Percentiles rank a stretch among this genome's conserved stretches.
phyloP scores from a whole-genome alignment of 2,888 invertebrate species.

The Lottia scabra region DNA sequence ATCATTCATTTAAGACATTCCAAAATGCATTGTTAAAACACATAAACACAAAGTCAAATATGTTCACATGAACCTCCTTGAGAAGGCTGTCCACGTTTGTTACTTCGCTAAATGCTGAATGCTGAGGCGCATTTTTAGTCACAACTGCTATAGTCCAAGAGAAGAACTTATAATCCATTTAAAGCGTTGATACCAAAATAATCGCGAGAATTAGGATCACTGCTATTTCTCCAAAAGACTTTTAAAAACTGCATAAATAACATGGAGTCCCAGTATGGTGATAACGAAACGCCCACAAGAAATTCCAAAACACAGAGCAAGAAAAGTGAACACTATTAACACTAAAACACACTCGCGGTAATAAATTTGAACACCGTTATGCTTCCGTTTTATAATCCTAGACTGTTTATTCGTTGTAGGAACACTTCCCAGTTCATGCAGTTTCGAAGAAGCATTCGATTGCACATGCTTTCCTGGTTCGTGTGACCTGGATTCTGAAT shows the following conservation, averaged over 20 bases:
- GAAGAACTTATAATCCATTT: no score
- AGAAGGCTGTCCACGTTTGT: no score
- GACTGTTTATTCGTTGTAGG: neutral
- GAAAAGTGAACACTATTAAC: conserved; percentile 17
- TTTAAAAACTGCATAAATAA: conserved; percentile 3
- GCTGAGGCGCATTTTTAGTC: no score
- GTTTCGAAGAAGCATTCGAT: neutral
- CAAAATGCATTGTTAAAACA: no score
- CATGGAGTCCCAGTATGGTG: conserved; percentile 3
- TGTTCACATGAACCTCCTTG: no score
- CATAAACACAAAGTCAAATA: no score
- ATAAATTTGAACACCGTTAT: neutral
- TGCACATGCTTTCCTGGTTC: neutral
- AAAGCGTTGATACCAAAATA: no score
- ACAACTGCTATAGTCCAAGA: no score
- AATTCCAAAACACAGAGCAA: conserved; percentile 8
- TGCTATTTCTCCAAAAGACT: neutral
- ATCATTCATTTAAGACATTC: no score
- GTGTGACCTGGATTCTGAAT: neutral
- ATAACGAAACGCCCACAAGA: conserved; percentile 11
- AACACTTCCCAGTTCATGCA: neutral
- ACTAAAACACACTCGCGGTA: conserved; percentile 11
- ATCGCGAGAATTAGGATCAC: no score
- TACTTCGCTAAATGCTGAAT: no score
- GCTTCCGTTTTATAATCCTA: neutral